Evolutionary conservation across 2,113 vertebrate species (phyloP), one percentile per base, ranked within the genome.

Genomic region (Peromyscus maniculatus): DNA sequence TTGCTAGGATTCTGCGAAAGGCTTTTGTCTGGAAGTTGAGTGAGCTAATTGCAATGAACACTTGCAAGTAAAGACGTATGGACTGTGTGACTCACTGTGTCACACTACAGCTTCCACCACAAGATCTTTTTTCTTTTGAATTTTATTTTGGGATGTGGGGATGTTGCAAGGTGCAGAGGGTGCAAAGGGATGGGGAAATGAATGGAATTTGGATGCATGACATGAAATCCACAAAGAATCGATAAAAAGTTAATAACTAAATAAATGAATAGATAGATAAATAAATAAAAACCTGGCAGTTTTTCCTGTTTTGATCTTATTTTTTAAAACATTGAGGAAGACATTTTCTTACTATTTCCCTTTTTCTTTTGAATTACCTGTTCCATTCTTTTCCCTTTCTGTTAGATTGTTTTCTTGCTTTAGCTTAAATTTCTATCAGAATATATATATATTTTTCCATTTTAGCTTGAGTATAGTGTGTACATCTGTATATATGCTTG

Each of bases 391-490:
- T 17, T 59, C 2, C 21, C 46, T 75, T 91, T 96, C 52, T 89
- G 59, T 74, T 43, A 79, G 67, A 79, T 12, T 78, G 87, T 91
- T 83, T 92, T 89, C 15, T 84, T 36, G 57, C 80, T 96, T 88
- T 43, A 80, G 12, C n/a, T 91, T 96, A 10, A 89, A 91, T 96
- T 95, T 91, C 36, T 96, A 64, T 66, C 66, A 87, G 66, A 77
- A 26, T 71, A 22, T 49, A 49, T 49, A 49, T 67, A 84, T 91
- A 59, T 92, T 67, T 4, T 84, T 62, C 9, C 52, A 72, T 80
- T 96, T 93, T 59, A 75, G 10, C 31, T 84, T 93, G 21, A 91
- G 89, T 95, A 87, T 87, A 33, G 36, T 62, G n/a, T 36, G 57
- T 21, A 7, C 19, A 33, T 10, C 7, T 46, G 46, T 59, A 21